These are phyloP conservation scores for Phlogophora meticulosa DNA, from an alignment of 2,888 invertebrate genomes.

Conservation along the genomic window DNA sequence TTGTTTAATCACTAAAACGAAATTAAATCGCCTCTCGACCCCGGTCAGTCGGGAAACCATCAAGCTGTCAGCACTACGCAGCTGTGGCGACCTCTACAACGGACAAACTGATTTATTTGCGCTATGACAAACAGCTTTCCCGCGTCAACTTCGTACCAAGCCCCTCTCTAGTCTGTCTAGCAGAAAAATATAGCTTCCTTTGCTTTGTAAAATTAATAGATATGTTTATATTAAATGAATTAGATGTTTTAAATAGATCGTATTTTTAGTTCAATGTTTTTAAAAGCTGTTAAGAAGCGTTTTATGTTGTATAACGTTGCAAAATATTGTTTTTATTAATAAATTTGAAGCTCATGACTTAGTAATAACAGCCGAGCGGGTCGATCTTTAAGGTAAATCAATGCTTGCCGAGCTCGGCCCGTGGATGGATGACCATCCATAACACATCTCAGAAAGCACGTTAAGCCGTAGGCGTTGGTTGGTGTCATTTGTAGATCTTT, in stretches of 20 bases:
- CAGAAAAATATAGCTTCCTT: conserved; percentile 49
- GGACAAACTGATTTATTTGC: conserved; percentile 53
- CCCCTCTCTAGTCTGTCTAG: conserved; percentile 10
- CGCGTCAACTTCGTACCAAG: conserved; percentile 11
- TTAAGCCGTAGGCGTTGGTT: no score
- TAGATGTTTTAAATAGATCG: conserved; percentile 43
- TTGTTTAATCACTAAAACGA: conserved; percentile 25
- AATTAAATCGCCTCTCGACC: conserved; percentile 27
- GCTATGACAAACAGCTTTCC: conserved; percentile 30
- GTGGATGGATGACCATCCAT: no score
- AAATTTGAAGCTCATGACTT: no score
- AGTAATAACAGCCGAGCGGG: no score
- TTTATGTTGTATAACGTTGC: conserved; percentile 14
- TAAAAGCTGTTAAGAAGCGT: conserved; percentile 2
- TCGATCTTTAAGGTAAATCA: no score
- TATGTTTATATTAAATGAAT: conserved; percentile 42
- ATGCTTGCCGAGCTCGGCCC: no score
- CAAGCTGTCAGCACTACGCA: conserved; percentile 43
- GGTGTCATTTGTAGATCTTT: no score
- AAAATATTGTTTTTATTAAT: neutral
- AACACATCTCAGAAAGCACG: no score
- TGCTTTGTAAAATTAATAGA: conserved; percentile 53
- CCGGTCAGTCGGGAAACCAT: conserved; percentile 52
- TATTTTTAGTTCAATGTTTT: conserved; percentile 37
- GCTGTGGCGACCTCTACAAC: conserved; percentile 54